Percentiles rank a stretch among this genome's conserved stretches.
Evolutionary conservation across 2,113 vertebrate genomes (phyloP).

Genomic region (Melanerpes aurifrons): DNA sequence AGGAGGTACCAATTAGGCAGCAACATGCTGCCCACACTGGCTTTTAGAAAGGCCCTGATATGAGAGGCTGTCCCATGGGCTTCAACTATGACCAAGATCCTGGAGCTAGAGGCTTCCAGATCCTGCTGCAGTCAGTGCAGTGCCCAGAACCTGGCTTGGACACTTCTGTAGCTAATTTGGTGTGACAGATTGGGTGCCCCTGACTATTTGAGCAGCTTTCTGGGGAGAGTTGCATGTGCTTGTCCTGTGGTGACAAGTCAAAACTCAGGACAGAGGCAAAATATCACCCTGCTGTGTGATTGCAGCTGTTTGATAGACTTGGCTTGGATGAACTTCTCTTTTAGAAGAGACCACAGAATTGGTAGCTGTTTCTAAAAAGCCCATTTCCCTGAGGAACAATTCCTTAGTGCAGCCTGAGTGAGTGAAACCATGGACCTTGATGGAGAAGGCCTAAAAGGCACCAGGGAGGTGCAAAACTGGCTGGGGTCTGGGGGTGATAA

Average conservation of each 20-base stretch:
- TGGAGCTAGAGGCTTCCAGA: neutral
- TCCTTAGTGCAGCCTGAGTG: neutral
- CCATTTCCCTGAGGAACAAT: neutral
- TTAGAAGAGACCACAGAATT: neutral
- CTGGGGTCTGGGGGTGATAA: too few species aligned
- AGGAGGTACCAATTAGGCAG: neutral
- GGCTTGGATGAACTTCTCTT: neutral
- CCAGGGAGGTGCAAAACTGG: neutral
- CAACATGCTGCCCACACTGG: neutral
- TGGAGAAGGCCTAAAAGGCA: neutral
- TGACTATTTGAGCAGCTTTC: neutral
- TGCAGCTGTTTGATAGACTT: neutral
- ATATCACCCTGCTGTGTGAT: fast-evolving
- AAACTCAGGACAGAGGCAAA: neutral
- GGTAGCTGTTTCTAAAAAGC: neutral
- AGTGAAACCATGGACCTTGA: neutral
- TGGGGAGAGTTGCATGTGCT: neutral
- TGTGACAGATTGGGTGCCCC: neutral
- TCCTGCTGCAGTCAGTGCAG: neutral
- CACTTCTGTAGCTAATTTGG: neutral
- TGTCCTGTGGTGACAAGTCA: neutral
- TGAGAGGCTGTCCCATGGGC: neutral
- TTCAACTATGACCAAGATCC: neutral
- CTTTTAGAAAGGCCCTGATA: neutral
- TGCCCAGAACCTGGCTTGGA: neutral